Conservation (phyloP, 30 jellyfish, hydroid and myxozoan species). For the Calvadosia cruxmelitensis region DNA sequence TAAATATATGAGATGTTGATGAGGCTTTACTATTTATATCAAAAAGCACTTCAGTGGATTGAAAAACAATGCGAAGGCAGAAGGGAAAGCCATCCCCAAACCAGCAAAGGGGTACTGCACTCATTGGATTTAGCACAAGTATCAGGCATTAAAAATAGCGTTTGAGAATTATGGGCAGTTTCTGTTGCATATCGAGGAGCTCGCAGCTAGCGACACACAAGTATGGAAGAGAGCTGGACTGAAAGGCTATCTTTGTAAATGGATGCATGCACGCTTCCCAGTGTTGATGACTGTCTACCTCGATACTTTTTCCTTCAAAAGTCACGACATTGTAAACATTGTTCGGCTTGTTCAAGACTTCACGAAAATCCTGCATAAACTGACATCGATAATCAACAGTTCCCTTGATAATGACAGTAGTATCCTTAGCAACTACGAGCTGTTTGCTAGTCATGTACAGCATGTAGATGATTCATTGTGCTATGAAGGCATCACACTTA, state of each 20-base stretch:
- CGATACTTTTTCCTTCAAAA: not conserved
- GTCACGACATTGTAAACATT: not conserved
- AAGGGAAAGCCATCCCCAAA: conserved; percentile 12
- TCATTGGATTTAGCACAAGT: not conserved
- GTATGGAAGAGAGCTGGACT: not conserved
- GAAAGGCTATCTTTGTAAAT: not conserved
- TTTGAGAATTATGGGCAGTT: not conserved
- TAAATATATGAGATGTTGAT: not conserved
- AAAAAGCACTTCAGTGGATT: conserved; percentile 6
- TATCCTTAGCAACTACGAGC: too few species aligned
- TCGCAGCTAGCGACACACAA: conserved; percentile 12
- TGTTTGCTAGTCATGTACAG: too few species aligned
- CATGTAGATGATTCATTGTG: too few species aligned
- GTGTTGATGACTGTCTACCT: not conserved
- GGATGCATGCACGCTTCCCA: not conserved
- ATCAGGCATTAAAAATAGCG: not conserved
- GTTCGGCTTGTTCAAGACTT: not conserved
- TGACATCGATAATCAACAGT: too few species aligned
- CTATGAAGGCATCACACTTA: too few species aligned
- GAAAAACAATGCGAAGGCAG: conserved; percentile 6
- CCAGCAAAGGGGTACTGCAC: conserved; percentile 19
- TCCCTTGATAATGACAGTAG: too few species aligned
- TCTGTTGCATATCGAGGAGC: conserved; percentile 10
- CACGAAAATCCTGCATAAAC: not conserved
- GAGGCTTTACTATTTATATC: conserved; percentile 2